Percentiles rank a stretch among this genome's conserved stretches.
Evolutionary conservation across 2,797 vertebrate genomes (phyloP).

Genomic region (Heteromormyrus szaboi): DNA sequence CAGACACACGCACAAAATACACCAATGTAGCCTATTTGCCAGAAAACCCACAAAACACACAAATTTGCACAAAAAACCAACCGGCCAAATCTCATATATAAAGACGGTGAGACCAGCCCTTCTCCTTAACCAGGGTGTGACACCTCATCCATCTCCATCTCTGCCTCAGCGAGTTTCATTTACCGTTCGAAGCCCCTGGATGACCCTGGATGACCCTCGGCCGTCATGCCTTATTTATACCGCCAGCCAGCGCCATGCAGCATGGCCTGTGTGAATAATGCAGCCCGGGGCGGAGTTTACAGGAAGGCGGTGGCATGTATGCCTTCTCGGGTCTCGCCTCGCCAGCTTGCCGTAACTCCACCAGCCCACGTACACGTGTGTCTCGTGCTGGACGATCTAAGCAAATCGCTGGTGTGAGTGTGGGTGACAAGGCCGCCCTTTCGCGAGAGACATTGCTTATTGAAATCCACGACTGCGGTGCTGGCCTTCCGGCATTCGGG

Average conservation of each 20-base stretch:
- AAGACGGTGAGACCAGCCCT: background rate
- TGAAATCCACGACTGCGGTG: background rate
- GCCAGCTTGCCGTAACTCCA: background rate
- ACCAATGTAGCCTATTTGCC: background rate
- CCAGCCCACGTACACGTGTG: background rate
- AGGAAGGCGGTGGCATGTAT: background rate
- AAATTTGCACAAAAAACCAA: background rate
- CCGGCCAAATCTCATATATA: background rate
- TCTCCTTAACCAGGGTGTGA: background rate
- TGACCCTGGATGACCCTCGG: background rate
- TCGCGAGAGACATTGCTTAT: background rate
- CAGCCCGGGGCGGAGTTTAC: background rate
- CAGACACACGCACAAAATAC: background rate
- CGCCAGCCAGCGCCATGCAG: background rate
- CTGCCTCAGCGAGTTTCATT: background rate
- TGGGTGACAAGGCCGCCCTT: background rate
- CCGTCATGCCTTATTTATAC: constrained; percentile 10
- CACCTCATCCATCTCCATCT: background rate
- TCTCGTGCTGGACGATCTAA: background rate
- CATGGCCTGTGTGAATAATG: background rate
- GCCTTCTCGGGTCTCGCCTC: background rate
- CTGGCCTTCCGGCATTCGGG: background rate
- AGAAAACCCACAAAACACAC: background rate
- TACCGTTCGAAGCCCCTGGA: background rate
- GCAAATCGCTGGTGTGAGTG: background rate